Evolutionary conservation across 2,888 invertebrate genomes (phyloP).

Genomic region (Pammene fasciana): DNA sequence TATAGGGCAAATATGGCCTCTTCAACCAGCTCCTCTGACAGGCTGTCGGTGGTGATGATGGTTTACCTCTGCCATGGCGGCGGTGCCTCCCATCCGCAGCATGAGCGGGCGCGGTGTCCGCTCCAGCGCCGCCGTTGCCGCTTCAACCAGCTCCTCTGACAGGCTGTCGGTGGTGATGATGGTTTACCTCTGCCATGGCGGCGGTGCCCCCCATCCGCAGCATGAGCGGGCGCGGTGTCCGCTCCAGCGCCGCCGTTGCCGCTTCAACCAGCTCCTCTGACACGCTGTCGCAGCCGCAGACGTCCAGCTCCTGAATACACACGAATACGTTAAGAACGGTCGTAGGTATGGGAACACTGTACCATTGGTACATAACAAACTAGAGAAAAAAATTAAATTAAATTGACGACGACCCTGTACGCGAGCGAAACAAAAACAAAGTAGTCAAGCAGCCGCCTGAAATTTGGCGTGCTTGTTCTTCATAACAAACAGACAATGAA

Average conservation of each 20-base stretch:
- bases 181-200: slow-evolving; percentile 46
- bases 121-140: slow-evolving; percentile 56
- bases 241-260: slow-evolving; percentile 54
- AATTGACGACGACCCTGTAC: no score
- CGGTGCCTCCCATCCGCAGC: slow-evolving; percentile 65
- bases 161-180: slow-evolving; percentile 53
- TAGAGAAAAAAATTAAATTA: no score
- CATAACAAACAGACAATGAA: no score
- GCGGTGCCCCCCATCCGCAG: slow-evolving; percentile 66
- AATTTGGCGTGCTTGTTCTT: no score
- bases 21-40: no score
- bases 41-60: neutral
- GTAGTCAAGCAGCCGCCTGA: no score
- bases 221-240: slow-evolving; percentile 55
- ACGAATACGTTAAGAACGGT: neutral
- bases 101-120: slow-evolving; percentile 55
- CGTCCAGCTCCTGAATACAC: slow-evolving; percentile 62
- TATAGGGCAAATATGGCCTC: no score
- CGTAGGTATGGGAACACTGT: no score
- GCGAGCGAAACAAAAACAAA: no score
- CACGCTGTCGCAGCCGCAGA: slow-evolving; percentile 69
- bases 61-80: slow-evolving; percentile 47
- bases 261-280: slow-evolving; percentile 60
- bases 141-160: slow-evolving; percentile 59
- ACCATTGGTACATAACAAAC: no score